Base-by-base conservation (phyloP, 2,888 invertebrate genomes). In the Pterostichus niger region DNA sequence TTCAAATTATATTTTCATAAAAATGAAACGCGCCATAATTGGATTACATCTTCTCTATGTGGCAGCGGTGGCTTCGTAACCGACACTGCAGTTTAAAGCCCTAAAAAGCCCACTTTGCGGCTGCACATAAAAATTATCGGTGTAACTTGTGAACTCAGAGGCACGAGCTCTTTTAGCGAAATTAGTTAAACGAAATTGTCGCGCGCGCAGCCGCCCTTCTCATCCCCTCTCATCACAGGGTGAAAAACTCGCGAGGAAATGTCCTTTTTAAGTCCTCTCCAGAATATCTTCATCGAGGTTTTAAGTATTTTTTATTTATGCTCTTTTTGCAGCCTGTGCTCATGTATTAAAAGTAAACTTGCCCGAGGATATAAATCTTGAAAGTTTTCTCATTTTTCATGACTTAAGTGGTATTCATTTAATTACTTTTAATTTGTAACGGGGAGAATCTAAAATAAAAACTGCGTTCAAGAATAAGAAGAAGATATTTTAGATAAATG, bases 131-230 rank as follows among this genome's bases (percentile, higher is more conserved):
- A 76, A 76, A 76, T 76, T 76, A 77, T 56, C 54, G 17, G n/a
- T 54, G 54, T 77, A 56, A 52, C 76, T 77, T 77, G 76, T 77
- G 56, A 77, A 77, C 76, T 33, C 46, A 24, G 15, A 46, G 33
- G 56, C 76, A 10, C 35, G 33, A 15, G 76, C 54, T 77, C 75
- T 77, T 77, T 77, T 56, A 77, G 76, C 56, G 33, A 54, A 77
- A 77, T 77, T 77, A 77, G 76, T 77, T 77, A 56, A 77, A 77
- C 76, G 76, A 77, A 71, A 76, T 76, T 54, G 76, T 76, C 76
- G 76, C 76, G 76, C 76, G 76, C 76, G 59, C 24, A 6, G 24
- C 59, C 10, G 24, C 24, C 13, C 49, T 5, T 49, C 49, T 49
- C 49, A 6, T 10, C 6, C 13, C 49, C 49, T 49, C 24, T 13